Evolutionary conservation across 2,113 vertebrate genomes (phyloP).

Genomic region (Coturnix japonica): DNA sequence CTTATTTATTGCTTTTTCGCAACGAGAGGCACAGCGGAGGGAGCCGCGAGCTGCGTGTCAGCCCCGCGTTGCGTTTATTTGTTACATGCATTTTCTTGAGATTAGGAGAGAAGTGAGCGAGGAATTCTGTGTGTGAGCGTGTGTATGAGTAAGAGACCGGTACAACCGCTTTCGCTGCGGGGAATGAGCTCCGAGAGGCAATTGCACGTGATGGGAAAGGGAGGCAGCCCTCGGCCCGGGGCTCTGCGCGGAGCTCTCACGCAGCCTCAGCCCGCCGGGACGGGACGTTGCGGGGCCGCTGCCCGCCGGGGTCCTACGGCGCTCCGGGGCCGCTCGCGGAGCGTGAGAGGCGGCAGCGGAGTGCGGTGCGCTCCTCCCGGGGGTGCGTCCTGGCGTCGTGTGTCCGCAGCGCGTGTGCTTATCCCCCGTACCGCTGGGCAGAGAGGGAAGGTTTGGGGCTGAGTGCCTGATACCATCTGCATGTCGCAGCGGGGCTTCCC

Average conservation of each 20-base stretch:
- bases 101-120: neutral
- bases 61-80: neutral
- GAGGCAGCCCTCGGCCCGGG: neutral
- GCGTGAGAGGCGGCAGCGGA: neutral
- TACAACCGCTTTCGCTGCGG: neutral
- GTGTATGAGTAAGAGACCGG: neutral
- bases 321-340: neutral
- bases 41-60: neutral
- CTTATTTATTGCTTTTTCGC: constrained; percentile 52
- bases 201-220: constrained; percentile 1
- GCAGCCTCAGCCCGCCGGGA: neutral
- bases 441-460: neutral
- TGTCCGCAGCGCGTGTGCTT: neutral
- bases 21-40: neutral
- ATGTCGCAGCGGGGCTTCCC: neutral
- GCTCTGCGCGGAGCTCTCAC: neutral
- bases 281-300: neutral
- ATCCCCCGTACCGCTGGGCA: neutral
- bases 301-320: neutral
- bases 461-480: neutral
- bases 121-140: neutral
- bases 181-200: neutral
- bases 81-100: neutral
- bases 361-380: neutral
- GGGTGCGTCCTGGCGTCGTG: neutral